phyloP scores from a whole-genome alignment of 2,113 vertebrate species.

The Laterallus jamaicensis region DNA sequence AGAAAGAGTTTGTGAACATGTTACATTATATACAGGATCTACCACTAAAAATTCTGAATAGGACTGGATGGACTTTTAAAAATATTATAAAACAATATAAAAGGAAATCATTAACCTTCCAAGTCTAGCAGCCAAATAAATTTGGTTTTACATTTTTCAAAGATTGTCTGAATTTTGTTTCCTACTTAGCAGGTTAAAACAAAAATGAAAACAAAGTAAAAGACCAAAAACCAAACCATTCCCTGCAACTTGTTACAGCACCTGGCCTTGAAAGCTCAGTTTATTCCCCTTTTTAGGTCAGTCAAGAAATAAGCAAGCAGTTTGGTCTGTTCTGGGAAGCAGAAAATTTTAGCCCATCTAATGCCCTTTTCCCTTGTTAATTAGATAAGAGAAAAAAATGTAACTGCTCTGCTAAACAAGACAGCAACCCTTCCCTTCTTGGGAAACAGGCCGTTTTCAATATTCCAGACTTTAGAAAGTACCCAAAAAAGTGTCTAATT shows the following conservation, averaged over 20 bases:
- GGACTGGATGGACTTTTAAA: background rate
- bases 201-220: background rate
- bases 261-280: background rate
- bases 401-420: background rate
- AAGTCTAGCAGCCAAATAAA: background rate
- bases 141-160: background rate
- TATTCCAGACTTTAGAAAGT: background rate
- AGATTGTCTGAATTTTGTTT: background rate
- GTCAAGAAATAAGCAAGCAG: background rate
- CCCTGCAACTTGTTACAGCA: background rate
- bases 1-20: background rate
- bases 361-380: background rate
- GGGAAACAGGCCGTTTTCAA: background rate
- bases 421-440: background rate
- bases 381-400: background rate
- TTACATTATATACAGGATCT: background rate
- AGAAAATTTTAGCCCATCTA: background rate
- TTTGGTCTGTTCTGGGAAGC: background rate
- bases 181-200: background rate
- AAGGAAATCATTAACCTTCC: background rate
- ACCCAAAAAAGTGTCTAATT: background rate
- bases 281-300: background rate
- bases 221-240: background rate
- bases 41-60: background rate
- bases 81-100: background rate